A percentile compares a stretch with the other conserved stretches of the same genome.
phyloP scores from a whole-genome alignment of 2,797 vertebrate genomes.

The Neomorphus geoffroyi region DNA sequence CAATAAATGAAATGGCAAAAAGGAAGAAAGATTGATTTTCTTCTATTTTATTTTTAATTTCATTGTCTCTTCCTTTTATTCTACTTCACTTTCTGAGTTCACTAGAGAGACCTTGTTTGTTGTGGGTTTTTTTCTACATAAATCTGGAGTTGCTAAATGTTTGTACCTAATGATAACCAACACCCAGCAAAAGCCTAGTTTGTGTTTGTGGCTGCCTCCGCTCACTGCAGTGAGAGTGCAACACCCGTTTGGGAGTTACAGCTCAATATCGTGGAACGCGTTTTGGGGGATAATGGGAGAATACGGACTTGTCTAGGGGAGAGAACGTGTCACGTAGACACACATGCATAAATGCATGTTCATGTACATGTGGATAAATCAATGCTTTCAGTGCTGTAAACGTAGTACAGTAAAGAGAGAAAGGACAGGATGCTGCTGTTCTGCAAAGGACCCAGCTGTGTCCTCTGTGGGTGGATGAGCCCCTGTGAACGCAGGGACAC shows the following conservation, averaged over 20 bases:
- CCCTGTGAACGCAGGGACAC: not conserved
- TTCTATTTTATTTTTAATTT: not conserved
- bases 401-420: not conserved
- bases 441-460: not conserved
- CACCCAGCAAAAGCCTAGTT: not conserved
- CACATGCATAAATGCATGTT: accelerated
- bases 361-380: not conserved
- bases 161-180: not conserved
- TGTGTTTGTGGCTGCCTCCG: not conserved
- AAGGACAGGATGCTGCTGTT: not conserved
- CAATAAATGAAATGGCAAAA: not conserved
- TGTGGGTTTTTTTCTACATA: not conserved
- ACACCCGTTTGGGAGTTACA: not conserved
- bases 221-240: not conserved
- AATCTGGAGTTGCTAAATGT: not conserved
- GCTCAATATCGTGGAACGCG: not conserved
- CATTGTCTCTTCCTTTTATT: not conserved
- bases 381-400: not conserved
- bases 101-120: not conserved
- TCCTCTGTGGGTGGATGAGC: not conserved
- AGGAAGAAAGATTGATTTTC: not conserved
- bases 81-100: not conserved
- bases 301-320: not conserved
- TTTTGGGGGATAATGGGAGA: not conserved
- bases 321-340: not conserved